These are phyloP conservation scores for Endotricha flammealis DNA, from an alignment of 2,888 invertebrate species.

Conservation along the genomic window DNA sequence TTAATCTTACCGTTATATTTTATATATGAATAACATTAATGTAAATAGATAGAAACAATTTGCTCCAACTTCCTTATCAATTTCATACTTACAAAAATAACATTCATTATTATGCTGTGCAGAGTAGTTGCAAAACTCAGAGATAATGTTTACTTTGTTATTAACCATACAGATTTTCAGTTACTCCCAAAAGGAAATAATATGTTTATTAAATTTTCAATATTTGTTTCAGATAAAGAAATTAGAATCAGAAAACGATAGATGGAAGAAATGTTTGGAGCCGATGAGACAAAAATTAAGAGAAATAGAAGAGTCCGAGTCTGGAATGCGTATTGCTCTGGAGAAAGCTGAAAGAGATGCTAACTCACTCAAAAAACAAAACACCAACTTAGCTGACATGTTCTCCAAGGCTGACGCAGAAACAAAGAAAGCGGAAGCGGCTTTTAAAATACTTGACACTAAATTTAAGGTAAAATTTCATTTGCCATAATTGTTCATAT, in stretches of 20 bases:
- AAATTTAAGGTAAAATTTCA: slow-evolving; percentile 55
- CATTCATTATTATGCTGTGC: too few relatives aligned
- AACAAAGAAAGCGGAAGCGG: slow-evolving; percentile 65
- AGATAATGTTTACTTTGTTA: too few relatives aligned
- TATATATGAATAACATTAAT: too few relatives aligned
- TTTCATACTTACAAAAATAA: too few relatives aligned
- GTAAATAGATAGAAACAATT: too few relatives aligned
- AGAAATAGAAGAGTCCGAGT: slow-evolving; percentile 79
- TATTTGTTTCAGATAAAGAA: slow-evolving; percentile 41
- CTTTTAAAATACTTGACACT: slow-evolving; percentile 55
- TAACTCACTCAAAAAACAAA: slow-evolving; percentile 64
- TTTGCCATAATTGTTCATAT: too few relatives aligned
- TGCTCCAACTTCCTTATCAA: too few relatives aligned
- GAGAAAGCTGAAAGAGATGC: slow-evolving; percentile 77
- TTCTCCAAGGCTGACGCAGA: slow-evolving; percentile 69
- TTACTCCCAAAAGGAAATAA: too few relatives aligned
- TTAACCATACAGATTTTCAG: too few relatives aligned
- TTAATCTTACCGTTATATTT: too few relatives aligned
- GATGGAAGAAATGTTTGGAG: slow-evolving; percentile 72
- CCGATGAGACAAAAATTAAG: slow-evolving; percentile 73
- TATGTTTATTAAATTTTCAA: not conserved
- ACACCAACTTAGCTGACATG: slow-evolving; percentile 62
- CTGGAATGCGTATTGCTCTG: slow-evolving; percentile 70
- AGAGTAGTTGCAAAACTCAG: too few relatives aligned
- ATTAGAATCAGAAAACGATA: slow-evolving; percentile 59